A percentile compares a stretch with the other conserved stretches of the same genome.
Evolutionary conservation across 2,797 vertebrate species (phyloP).

Genomic region (Propithecus deckenii): DNA sequence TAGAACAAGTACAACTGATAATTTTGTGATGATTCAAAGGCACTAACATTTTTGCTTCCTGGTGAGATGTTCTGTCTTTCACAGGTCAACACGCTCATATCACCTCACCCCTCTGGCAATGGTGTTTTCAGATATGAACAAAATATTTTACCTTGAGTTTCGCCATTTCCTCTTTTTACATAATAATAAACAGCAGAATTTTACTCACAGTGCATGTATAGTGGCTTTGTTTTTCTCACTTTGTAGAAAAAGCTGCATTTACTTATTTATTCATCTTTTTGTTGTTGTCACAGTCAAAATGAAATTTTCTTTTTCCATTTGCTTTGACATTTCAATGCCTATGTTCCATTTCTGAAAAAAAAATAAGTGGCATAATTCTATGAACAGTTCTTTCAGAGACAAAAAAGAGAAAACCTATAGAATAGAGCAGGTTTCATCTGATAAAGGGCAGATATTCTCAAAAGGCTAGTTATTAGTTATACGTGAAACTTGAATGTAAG

Average conservation of each 20-base stretch:
- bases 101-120: neutral
- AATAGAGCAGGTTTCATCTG: neutral
- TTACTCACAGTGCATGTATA: neutral
- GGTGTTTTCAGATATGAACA: neutral
- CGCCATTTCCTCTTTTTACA: constrained; percentile 4
- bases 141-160: neutral
- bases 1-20: neutral
- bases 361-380: neutral
- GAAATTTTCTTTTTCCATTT: constrained; percentile 43
- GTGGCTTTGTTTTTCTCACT: neutral
- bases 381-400: neutral
- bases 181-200: neutral
- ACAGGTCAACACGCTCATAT: neutral
- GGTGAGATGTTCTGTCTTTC: neutral
- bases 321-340: constrained; percentile 21
- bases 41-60: neutral
- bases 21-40: neutral
- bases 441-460: neutral
- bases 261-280: neutral
- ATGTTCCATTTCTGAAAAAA: neutral
- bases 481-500: neutral
- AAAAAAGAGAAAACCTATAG: neutral
- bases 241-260: neutral
- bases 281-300: constrained; percentile 22
- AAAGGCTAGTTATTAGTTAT: neutral